phyloP scores from a whole-genome alignment of 2,797 vertebrate species.

The Gymnoscopelus microlampas region DNA sequence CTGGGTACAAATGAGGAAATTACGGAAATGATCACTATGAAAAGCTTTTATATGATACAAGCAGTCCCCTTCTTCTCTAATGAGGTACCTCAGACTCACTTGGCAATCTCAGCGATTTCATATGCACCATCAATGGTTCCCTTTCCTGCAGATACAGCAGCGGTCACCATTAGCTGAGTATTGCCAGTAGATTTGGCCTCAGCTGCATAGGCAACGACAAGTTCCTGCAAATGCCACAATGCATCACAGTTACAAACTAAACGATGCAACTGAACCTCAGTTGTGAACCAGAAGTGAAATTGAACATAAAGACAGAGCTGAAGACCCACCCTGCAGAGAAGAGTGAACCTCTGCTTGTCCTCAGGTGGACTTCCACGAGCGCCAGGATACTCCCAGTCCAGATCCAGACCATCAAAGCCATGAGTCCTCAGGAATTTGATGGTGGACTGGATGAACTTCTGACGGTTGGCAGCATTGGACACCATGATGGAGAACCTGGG shows the following conservation, averaged over 20 bases:
- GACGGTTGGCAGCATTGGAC: constrained; percentile 72
- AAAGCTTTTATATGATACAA: no score
- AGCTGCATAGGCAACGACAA: constrained; percentile 68
- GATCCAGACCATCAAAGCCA: constrained; percentile 87
- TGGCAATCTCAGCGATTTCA: constrained; percentile 78
- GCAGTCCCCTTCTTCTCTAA: no score
- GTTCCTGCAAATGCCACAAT: constrained; percentile 67
- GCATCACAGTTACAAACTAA: no score
- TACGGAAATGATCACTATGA: background rate
- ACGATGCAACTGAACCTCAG: no score
- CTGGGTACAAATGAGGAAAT: constrained; percentile 46
- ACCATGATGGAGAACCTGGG: constrained; percentile 85
- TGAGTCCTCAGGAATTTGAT: constrained; percentile 82
- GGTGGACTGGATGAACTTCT: constrained; percentile 83
- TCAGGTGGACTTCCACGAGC: constrained; percentile 78
- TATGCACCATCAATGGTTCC: constrained; percentile 76
- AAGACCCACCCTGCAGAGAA: constrained; percentile 73
- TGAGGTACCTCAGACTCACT: constrained; percentile 61
- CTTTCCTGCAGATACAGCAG: constrained; percentile 76
- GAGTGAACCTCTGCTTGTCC: constrained; percentile 82
- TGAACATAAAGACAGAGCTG: background rate
- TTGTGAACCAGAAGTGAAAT: background rate
- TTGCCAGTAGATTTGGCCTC: constrained; percentile 65
- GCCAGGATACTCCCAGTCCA: constrained; percentile 88
- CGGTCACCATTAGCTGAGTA: constrained; percentile 77